These are phyloP conservation scores for Galeruca laticollis DNA, from an alignment of 2,888 invertebrate species.

Conservation along the genomic window DNA sequence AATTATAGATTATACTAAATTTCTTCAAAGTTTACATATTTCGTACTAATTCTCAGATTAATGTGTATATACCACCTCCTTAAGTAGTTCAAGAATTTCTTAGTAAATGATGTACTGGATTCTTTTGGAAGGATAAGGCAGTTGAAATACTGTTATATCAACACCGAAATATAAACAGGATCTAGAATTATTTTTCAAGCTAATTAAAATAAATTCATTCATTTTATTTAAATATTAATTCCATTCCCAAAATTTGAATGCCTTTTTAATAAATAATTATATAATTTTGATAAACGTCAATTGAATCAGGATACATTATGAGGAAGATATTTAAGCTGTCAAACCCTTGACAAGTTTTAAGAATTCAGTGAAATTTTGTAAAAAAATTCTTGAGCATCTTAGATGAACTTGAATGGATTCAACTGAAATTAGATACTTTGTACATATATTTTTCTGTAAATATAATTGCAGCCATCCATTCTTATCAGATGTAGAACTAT, in stretches of 20 bases:
- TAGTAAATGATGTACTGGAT: not conserved
- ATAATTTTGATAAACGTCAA: too few relatives aligned
- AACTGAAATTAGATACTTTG: not conserved
- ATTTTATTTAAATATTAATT: too few relatives aligned
- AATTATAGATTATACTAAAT: not conserved
- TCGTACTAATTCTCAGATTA: not conserved
- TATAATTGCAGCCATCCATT: not conserved
- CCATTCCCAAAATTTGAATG: too few relatives aligned
- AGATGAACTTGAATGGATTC: not conserved
- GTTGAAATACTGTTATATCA: too few relatives aligned
- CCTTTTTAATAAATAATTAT: too few relatives aligned
- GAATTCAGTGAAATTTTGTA: not conserved
- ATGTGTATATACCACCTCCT: not conserved
- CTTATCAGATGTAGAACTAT: not conserved
- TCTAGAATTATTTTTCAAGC: too few relatives aligned
- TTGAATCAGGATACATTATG: not conserved
- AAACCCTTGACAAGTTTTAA: not conserved
- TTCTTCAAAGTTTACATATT: not conserved
- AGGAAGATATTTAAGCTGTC: not conserved
- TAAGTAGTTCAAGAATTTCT: too few relatives aligned
- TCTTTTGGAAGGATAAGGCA: not conserved
- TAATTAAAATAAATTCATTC: too few relatives aligned
- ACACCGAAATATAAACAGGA: too few relatives aligned
- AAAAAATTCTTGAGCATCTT: not conserved
- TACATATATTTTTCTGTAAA: slow-evolving; percentile 5